Base-by-base conservation (phyloP, 2,888 invertebrate genomes). In the Pharmacophagus antenor region DNA sequence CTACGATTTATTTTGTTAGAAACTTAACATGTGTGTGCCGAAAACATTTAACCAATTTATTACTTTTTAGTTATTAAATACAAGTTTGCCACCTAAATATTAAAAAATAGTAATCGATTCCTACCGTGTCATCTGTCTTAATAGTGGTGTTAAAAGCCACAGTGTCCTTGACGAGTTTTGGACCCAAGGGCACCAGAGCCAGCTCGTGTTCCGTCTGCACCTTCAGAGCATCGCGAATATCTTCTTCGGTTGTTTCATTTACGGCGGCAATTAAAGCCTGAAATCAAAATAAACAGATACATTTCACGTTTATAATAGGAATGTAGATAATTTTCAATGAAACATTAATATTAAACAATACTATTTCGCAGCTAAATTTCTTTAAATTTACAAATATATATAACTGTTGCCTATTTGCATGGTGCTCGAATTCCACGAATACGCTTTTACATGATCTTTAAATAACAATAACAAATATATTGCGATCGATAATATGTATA, bases 41-140 rank as follows among this genome's bases (percentile, higher is more conserved):
- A n/a, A n/a, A n/a, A n/a, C n/a, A n/a, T n/a, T n/a, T n/a, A n/a
- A n/a, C n/a, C n/a, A n/a, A n/a, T n/a, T n/a, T n/a, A n/a, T n/a
- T n/a, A n/a, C n/a, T n/a, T n/a, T n/a, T n/a, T n/a, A n/a, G n/a
- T n/a, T n/a, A n/a, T n/a, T n/a, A 15, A 37, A 37, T n/a, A 37
- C n/a, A n/a, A n/a, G 0, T 37, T 37, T n/a, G 1, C 37, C n/a
- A 37, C n/a, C 37, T 37, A n/a, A 37, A 37, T 37, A n/a, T 3
- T 2, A 37, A 0, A 37, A 37, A 37, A 15, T 37, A 15, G 8
- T 20, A 44, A 44, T 18, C 1, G 7, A 18, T 66, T 69, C 60
- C 56, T 15, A 93, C 92, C 64, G 94, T 95, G 75, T 96, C 96
- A 91, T 97, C 97, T 65, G 96, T 96, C 81, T 97, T 96, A 77